A percentile compares a stretch with the other conserved stretches of the same genome.
Conservation (phyloP, 2,888 invertebrate species). For the Eupithecia pulchellata region DNA sequence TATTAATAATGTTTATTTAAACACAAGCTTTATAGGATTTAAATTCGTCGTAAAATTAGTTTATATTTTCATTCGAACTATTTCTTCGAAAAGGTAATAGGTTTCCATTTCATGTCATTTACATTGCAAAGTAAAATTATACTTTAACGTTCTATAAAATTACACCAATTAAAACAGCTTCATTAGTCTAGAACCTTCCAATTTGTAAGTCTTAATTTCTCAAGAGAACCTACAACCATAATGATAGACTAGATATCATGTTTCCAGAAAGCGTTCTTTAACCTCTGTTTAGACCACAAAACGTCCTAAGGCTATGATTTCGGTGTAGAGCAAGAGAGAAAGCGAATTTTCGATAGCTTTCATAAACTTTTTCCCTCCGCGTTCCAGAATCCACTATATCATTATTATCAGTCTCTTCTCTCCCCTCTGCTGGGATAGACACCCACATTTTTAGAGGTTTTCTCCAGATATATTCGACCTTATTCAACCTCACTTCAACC, state of each 20-base stretch:
- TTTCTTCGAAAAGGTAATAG: neutral
- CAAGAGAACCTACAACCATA: neutral
- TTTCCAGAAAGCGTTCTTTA: conserved; percentile 37
- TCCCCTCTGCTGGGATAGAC: neutral
- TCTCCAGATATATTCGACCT: too few relatives aligned
- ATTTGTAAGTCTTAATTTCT: neutral
- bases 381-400: neutral
- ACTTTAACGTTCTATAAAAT: neutral
- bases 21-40: too few relatives aligned
- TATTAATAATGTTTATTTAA: too few relatives aligned
- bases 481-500: too few relatives aligned
- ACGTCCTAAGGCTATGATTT: conserved; percentile 48
- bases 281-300: conserved; percentile 63
- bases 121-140: too few relatives aligned
- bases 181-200: neutral
- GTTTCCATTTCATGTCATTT: neutral
- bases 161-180: neutral
- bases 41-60: too few relatives aligned
- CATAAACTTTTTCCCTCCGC: neutral
- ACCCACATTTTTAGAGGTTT: too few relatives aligned
- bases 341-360: neutral
- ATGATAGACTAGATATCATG: conserved; percentile 14
- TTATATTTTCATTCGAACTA: neutral
- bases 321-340: neutral
- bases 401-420: neutral